A percentile compares a stretch with the other conserved stretches of the same genome.
phyloP scores from a whole-genome alignment of 92 coral and sea anemone genomes.

The Phymanthus crucifer region DNA sequence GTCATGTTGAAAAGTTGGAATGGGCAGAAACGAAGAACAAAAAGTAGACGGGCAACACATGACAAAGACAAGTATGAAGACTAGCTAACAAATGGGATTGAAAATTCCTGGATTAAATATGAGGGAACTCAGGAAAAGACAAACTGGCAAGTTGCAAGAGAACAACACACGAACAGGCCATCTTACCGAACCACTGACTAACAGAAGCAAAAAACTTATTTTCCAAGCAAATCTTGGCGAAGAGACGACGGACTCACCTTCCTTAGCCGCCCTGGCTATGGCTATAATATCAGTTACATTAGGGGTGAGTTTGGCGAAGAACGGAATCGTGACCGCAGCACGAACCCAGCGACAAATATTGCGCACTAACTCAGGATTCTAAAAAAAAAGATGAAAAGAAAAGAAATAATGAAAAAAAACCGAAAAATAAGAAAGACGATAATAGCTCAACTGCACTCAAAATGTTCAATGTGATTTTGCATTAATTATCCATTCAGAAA shows the following conservation, averaged over 20 bases:
- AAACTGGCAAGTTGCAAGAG: too few relatives aligned
- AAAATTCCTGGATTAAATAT: too few relatives aligned
- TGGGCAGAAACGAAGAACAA: too few relatives aligned
- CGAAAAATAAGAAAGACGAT: neutral
- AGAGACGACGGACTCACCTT: slow-evolving; percentile 71
- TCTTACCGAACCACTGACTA: neutral
- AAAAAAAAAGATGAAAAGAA: neutral
- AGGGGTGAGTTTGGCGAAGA: slow-evolving; percentile 98
- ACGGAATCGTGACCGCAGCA: slow-evolving; percentile 86
- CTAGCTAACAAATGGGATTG: too few relatives aligned
- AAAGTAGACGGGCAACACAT: too few relatives aligned
- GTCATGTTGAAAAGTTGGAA: too few relatives aligned
- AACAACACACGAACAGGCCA: too few relatives aligned
- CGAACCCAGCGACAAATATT: slow-evolving; percentile 95
- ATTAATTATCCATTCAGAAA: too few relatives aligned
- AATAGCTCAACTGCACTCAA: neutral
- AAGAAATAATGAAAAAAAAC: neutral
- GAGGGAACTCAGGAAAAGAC: too few relatives aligned
- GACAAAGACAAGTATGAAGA: too few relatives aligned
- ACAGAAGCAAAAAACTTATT: neutral
- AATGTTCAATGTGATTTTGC: too few relatives aligned
- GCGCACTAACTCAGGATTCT: slow-evolving; percentile 95
- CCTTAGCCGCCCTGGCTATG: slow-evolving; percentile 92
- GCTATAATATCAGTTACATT: slow-evolving; percentile 92
- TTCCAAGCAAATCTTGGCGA: too few relatives aligned